phyloP scores from a whole-genome alignment of 35 echinoderm and acorn worm species.

The Eucidaris tribuloides region DNA sequence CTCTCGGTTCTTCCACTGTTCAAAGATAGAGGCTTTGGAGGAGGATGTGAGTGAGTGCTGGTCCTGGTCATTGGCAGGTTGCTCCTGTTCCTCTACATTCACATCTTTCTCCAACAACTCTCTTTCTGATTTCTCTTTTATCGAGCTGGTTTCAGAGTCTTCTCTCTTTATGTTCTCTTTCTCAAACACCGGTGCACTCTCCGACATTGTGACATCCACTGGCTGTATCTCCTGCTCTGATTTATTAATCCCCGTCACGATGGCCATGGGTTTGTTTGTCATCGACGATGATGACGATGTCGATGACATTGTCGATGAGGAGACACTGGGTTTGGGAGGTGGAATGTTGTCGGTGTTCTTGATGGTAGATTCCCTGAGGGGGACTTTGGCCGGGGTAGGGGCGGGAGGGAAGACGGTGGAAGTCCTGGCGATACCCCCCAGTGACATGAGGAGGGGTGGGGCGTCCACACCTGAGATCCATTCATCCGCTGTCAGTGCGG shows the following conservation, averaged over 20 bases:
- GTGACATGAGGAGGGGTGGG: slow-evolving; percentile 57
- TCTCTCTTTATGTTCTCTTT: slow-evolving; percentile 3
- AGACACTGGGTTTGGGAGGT: not conserved
- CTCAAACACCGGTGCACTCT: not conserved
- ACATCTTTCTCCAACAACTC: slow-evolving; percentile 3
- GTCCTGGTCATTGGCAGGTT: not conserved
- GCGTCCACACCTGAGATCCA: slow-evolving; percentile 77
- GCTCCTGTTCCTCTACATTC: not conserved
- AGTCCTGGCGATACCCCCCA: slow-evolving; percentile 39
- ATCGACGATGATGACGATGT: slow-evolving; percentile 10
- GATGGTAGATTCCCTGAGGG: not conserved
- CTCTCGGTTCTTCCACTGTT: not conserved
- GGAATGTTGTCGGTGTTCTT: slow-evolving; percentile 30
- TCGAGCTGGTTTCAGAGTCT: slow-evolving; percentile 19
- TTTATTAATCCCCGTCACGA: slow-evolving; percentile 12
- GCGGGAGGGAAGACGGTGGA: slow-evolving; percentile 1
- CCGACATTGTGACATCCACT: not conserved
- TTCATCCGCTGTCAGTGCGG: slow-evolving; percentile 75
- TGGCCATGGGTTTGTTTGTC: not conserved
- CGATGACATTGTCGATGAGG: not conserved
- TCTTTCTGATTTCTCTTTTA: slow-evolving; percentile 15
- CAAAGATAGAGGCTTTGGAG: not conserved
- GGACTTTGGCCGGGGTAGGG: not conserved
- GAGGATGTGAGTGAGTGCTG: not conserved
- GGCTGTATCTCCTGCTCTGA: not conserved